Evolutionary conservation across 2,113 vertebrate species (phyloP).

Genomic region (Rhabdornis inornatus): DNA sequence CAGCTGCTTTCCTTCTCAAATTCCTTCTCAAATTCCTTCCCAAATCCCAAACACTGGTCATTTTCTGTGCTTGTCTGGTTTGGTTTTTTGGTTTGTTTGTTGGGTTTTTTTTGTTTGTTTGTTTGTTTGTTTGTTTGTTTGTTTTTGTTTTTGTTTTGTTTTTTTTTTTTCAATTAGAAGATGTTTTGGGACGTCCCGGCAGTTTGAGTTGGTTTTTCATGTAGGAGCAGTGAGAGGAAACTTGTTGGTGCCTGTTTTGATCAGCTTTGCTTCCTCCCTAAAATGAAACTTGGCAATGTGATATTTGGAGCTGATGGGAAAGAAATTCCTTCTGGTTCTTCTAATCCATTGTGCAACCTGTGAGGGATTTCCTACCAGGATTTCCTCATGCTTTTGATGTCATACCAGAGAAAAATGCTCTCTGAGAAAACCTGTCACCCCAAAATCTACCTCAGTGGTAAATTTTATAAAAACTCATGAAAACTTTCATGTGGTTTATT

Average conservation of each 20-base stretch:
- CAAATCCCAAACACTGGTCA: not conserved
- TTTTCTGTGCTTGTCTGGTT: not conserved
- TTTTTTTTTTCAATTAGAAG: not conserved
- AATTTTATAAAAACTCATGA: not conserved
- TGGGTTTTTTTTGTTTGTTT: not conserved
- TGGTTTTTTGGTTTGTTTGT: too few species aligned
- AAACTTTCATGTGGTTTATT: rapidly evolving
- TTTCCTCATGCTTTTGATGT: not conserved
- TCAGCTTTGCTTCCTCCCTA: not conserved
- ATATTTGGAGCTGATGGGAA: not conserved
- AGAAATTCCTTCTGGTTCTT: not conserved
- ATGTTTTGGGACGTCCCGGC: not conserved
- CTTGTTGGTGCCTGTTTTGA: not conserved
- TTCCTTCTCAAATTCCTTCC: not conserved
- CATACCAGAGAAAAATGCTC: not conserved
- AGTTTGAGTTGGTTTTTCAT: not conserved
- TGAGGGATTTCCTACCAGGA: not conserved
- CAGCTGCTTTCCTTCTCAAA: not conserved
- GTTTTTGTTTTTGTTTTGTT: too few species aligned
- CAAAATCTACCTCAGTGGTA: not conserved
- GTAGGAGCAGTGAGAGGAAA: not conserved
- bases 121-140: not conserved
- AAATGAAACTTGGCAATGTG: not conserved
- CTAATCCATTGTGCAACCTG: not conserved
- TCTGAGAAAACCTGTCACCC: not conserved